Evolutionary conservation across 1,140 invertebrate species (phyloP).

Genomic region (Steinernema khuongi): DNA sequence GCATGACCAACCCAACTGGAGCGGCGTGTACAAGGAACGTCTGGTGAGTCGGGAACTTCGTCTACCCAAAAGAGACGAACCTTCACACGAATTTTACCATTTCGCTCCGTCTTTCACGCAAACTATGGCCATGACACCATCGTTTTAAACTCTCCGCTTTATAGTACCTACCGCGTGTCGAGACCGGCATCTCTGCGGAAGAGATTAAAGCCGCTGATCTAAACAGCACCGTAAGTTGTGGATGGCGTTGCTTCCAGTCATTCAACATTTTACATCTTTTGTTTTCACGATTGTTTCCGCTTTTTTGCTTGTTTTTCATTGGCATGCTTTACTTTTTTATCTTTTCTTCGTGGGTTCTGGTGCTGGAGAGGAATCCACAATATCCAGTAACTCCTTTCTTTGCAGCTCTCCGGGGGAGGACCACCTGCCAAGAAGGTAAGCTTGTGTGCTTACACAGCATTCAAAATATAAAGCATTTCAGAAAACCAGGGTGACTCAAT

Average conservation of each 20-base stretch:
- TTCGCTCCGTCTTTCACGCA: background rate
- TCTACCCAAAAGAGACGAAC: no score
- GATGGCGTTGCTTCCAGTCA: background rate
- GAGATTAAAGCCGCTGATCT: slow-evolving; percentile 1
- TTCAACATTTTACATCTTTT: background rate
- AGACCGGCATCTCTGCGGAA: slow-evolving; percentile 4
- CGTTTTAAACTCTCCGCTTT: slow-evolving; percentile 3
- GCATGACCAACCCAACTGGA: slow-evolving; percentile 47
- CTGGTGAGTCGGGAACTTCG: slow-evolving; percentile 44
- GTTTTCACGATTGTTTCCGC: background rate
- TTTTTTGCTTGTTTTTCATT: slow-evolving; percentile 12
- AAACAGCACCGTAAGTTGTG: slow-evolving; percentile 15
- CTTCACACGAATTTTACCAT: no score
- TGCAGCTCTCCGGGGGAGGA: slow-evolving; percentile 1
- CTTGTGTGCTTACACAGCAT: background rate
- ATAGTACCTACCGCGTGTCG: slow-evolving; percentile 8
- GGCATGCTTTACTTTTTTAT: slow-evolving; percentile 3
- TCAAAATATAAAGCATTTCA: slow-evolving; percentile 11
- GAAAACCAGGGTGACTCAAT: slow-evolving; percentile 33
- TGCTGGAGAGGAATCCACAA: background rate
- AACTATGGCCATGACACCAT: background rate
- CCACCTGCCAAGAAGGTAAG: background rate
- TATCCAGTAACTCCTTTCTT: background rate
- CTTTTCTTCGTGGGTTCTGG: background rate
- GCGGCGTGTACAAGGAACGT: slow-evolving; percentile 52